Conservation (phyloP, 2,797 vertebrate species). For the Pteronotus mesoamericanus region DNA sequence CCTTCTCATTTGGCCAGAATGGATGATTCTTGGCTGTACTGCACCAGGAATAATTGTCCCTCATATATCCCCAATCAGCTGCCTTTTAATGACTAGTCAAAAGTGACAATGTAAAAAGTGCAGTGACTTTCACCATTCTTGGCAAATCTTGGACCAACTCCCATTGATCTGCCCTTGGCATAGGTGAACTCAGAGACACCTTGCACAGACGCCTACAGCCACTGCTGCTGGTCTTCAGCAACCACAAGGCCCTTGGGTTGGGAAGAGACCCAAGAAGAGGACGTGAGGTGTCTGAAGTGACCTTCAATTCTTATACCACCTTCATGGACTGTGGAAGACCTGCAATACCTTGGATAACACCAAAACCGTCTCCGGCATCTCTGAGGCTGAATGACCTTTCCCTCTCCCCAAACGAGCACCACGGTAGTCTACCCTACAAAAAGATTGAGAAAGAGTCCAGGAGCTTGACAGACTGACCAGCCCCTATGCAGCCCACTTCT, state of each 20-base stretch:
- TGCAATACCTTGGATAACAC: not conserved
- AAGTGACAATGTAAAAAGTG: slow-evolving; percentile 55
- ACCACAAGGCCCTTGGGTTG: not conserved
- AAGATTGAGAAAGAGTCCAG: slow-evolving; percentile 7
- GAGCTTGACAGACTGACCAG: not conserved
- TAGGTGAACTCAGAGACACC: slow-evolving; percentile 41
- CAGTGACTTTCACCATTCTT: slow-evolving; percentile 63
- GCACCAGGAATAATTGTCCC: slow-evolving; percentile 56
- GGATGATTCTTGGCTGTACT: slow-evolving; percentile 41
- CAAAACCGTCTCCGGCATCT: not conserved
- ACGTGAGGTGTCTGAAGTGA: not conserved
- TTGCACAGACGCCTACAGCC: not conserved
- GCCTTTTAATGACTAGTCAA: slow-evolving; percentile 68
- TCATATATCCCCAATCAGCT: slow-evolving; percentile 65
- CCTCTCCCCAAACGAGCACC: not conserved
- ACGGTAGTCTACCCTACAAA: not conserved
- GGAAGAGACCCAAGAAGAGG: not conserved
- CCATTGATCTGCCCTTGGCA: slow-evolving; percentile 60
- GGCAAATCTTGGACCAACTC: slow-evolving; percentile 52
- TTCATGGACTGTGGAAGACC: not conserved
- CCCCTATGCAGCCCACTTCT: not conserved
- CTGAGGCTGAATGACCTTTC: not conserved
- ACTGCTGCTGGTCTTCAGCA: not conserved
- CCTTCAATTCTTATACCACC: not conserved
- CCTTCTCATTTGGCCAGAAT: slow-evolving; percentile 64